Evolutionary conservation across 1,140 invertebrate species (phyloP).

Genomic region (Bombus breviceps): DNA sequence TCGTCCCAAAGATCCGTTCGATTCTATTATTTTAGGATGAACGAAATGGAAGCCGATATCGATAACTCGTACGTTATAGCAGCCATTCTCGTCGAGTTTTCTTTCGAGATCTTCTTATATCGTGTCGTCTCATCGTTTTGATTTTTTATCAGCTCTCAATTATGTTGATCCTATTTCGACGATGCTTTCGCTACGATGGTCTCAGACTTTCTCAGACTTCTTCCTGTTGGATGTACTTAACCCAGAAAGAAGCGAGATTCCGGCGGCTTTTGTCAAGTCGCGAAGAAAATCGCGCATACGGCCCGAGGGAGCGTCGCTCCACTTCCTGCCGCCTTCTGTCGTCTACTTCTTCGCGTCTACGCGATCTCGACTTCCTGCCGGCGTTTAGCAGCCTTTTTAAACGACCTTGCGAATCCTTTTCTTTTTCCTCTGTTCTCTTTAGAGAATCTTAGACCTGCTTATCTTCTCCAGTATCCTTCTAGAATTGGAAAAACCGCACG

Average conservation of each 20-base stretch:
- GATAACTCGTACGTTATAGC: neutral
- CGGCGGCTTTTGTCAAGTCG: slow-evolving; percentile 48
- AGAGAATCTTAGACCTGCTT: neutral
- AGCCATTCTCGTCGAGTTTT: too few species aligned
- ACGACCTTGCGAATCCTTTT: neutral
- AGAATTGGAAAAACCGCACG: neutral
- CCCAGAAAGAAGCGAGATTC: slow-evolving; percentile 63
- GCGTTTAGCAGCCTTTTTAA: neutral
- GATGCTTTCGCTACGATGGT: neutral
- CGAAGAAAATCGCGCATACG: slow-evolving; percentile 41
- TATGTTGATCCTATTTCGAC: neutral
- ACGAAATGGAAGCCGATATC: neutral
- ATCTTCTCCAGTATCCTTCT: neutral
- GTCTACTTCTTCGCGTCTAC: neutral
- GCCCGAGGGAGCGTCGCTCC: slow-evolving; percentile 15
- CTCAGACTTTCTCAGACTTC: neutral
- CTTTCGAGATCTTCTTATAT: too few species aligned
- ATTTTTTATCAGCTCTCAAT: neutral
- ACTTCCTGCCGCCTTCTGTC: slow-evolving; percentile 28
- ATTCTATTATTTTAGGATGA: neutral
- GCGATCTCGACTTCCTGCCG: slow-evolving; percentile 2
- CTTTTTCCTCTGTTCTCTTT: too few species aligned
- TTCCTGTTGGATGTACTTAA: slow-evolving; percentile 54
- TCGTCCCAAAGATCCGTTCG: neutral
- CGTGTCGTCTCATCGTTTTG: neutral